Conservation (phyloP, 2,113 vertebrate genomes). For the Physeter macrocephalus region DNA sequence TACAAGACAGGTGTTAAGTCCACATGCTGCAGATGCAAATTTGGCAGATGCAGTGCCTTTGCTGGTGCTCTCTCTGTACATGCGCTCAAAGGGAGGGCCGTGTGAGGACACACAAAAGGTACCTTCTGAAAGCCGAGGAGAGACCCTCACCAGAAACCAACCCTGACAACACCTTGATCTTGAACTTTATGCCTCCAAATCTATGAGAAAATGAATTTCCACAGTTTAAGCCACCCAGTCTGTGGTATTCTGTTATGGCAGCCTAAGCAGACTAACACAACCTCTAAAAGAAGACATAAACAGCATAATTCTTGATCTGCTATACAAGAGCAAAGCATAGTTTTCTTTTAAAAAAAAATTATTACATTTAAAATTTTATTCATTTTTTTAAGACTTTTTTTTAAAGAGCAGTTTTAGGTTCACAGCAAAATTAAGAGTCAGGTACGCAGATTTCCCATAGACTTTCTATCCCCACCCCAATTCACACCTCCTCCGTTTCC, state of each 20-base stretch:
- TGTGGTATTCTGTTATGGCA: not conserved
- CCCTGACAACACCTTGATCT: not conserved
- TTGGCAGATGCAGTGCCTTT: not conserved
- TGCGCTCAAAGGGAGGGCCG: not conserved
- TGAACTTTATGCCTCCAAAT: not conserved
- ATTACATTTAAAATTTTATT: not conserved
- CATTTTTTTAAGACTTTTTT: not conserved
- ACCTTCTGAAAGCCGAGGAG: not conserved
- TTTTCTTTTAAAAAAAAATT: not conserved
- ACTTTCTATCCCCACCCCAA: not conserved
- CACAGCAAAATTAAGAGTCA: not conserved
- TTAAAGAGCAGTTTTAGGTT: not conserved
- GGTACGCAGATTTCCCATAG: not conserved
- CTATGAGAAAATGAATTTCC: not conserved
- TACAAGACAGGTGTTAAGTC: not conserved
- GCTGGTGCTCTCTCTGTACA: not conserved
- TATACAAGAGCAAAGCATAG: not conserved
- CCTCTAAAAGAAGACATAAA: not conserved
- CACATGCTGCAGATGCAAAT: not conserved
- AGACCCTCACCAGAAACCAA: not conserved
- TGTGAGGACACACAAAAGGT: not conserved
- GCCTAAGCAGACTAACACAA: not conserved
- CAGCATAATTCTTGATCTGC: not conserved
- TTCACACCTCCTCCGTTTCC: not conserved
- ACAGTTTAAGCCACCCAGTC: not conserved